These are phyloP conservation scores for Microtus oregoni DNA, from an alignment of 2,113 vertebrate genomes.

Conservation along the genomic window DNA sequence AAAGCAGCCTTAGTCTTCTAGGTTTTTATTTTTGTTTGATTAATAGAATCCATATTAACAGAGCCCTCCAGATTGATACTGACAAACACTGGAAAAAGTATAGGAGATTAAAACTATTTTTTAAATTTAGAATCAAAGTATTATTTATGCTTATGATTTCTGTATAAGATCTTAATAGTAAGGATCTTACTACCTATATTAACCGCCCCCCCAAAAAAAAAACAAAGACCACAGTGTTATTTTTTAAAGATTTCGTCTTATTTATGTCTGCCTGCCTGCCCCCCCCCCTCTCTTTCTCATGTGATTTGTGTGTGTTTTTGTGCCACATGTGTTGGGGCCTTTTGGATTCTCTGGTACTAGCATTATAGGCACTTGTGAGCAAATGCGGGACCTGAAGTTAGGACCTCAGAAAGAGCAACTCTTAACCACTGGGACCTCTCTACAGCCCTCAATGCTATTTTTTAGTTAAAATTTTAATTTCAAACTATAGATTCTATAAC, in stretches of 20 bases:
- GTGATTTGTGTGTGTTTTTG: background rate
- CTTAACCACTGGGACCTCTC: background rate
- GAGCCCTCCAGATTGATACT: background rate
- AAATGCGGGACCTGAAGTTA: background rate
- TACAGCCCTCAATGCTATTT: background rate
- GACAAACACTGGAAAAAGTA: slow-evolving; percentile 1
- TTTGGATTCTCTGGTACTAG: background rate
- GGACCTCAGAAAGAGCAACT: background rate
- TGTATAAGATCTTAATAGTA: slow-evolving; percentile 31
- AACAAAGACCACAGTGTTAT: background rate
- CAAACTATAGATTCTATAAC: background rate
- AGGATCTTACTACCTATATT: background rate
- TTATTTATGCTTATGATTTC: slow-evolving; percentile 3
- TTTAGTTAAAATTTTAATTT: slow-evolving; percentile 20
- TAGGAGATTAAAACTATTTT: slow-evolving; percentile 40
- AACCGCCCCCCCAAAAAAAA: background rate
- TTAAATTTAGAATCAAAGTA: slow-evolving; percentile 32
- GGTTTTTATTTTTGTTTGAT: background rate
- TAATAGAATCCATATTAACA: background rate
- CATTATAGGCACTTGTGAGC: background rate
- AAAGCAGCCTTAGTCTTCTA: background rate
- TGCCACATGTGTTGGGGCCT: background rate
- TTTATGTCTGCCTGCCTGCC: background rate
- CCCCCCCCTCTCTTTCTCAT: too few species aligned
- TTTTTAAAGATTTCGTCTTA: background rate